These are phyloP conservation scores for Drosophila sp. DNA, from an alignment of 1,140 invertebrate species.

Conservation along the genomic window DNA sequence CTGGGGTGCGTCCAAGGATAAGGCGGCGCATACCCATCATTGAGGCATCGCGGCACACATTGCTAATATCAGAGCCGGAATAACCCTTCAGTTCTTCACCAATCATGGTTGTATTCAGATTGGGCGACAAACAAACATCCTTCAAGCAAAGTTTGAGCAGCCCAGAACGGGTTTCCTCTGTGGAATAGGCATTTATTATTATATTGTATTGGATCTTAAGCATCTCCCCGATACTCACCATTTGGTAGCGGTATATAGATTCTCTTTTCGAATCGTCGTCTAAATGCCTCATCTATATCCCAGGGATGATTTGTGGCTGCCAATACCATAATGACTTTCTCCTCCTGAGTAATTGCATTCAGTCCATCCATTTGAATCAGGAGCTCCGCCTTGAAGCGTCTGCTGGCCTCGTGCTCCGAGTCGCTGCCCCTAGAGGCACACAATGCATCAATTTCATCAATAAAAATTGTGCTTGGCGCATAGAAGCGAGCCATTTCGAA, in stretches of 20 bases:
- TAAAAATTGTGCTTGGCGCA: conserved; percentile 99
- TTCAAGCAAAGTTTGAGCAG: conserved; percentile 96
- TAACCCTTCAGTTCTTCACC: conserved; percentile 95
- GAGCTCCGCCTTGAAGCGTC: conserved; percentile 98
- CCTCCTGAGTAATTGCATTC: conserved; percentile 85
- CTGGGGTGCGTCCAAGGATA: conserved; percentile 95
- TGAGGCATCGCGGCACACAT: conserved; percentile 98
- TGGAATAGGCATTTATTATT: background rate
- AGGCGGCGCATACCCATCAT: conserved; percentile 99
- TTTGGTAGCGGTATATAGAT: conserved; percentile 99
- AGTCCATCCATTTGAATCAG: conserved; percentile 99
- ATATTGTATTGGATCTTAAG: background rate
- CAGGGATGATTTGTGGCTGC: conserved; percentile 99
- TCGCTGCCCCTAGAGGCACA: conserved; percentile 97
- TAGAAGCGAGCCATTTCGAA: conserved; percentile 99
- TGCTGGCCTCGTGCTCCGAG: conserved; percentile 99
- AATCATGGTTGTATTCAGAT: conserved; percentile 91
- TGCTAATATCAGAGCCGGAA: conserved; percentile 98
- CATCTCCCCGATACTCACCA: conserved; percentile 83
- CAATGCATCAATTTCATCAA: conserved; percentile 99
- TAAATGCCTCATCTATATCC: conserved; percentile 99
- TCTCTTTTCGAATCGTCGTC: conserved; percentile 97
- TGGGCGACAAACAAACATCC: conserved; percentile 91
- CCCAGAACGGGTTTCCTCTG: conserved; percentile 91
- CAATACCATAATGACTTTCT: conserved; percentile 96